Evolutionary conservation across 2,888 invertebrate species (phyloP).

Genomic region (Hypomecis atomaria): DNA sequence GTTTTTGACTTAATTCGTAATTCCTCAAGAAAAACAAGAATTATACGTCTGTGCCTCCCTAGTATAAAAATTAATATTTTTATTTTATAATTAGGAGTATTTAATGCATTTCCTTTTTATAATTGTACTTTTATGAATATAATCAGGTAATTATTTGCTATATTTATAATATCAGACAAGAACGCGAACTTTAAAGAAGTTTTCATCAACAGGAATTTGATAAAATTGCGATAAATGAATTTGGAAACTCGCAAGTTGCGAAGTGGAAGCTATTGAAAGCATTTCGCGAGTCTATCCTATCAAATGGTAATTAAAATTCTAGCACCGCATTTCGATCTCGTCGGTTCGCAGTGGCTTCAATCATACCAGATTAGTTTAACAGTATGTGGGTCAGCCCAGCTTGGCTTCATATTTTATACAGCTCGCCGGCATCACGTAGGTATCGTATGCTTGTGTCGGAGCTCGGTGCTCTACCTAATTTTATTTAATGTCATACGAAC

Average conservation of each 20-base stretch:
- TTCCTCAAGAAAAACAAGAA: too few relatives aligned
- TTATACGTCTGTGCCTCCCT: too few relatives aligned
- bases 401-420: conserved; percentile 59
- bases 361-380: conserved; percentile 63
- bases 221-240: not conserved
- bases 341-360: conserved; percentile 56
- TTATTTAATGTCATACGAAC: conserved; percentile 22
- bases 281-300: conserved; percentile 44
- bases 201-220: not conserved
- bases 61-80: too few relatives aligned
- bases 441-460: conserved; percentile 22
- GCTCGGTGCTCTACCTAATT: conserved; percentile 25
- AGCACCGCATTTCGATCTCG: conserved; percentile 63
- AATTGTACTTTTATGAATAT: too few relatives aligned
- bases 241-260: not conserved
- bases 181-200: not conserved
- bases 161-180: too few relatives aligned
- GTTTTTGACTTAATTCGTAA: too few relatives aligned
- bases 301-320: conserved; percentile 69
- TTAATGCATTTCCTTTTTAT: too few relatives aligned
- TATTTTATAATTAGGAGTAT: too few relatives aligned
- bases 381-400: conserved; percentile 67
- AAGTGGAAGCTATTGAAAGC: conserved; percentile 14
- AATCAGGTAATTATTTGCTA: too few relatives aligned
- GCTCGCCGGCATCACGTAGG: conserved; percentile 28